These are phyloP conservation scores for Rhyzopertha dominica DNA, from an alignment of 1,140 invertebrate species.

Conservation along the genomic window DNA sequence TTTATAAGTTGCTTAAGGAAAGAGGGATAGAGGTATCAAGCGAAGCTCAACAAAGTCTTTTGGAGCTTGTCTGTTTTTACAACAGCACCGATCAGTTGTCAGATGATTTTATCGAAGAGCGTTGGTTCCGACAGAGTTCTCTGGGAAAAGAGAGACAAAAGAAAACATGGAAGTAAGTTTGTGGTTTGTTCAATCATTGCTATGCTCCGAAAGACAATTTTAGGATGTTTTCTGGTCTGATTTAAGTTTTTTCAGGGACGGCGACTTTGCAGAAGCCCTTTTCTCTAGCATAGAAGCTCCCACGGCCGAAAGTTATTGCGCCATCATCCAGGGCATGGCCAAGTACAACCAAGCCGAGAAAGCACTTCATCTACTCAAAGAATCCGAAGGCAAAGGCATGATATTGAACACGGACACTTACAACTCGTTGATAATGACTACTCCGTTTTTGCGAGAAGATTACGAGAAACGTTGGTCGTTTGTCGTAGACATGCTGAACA, in stretches of 20 bases:
- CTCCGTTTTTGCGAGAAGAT: slow-evolving; percentile 57
- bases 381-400: slow-evolving; percentile 61
- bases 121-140: slow-evolving; percentile 60
- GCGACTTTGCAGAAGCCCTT: slow-evolving; percentile 62
- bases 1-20: slow-evolving; percentile 66
- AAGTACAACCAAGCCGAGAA: slow-evolving; percentile 62
- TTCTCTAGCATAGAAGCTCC: slow-evolving; percentile 61
- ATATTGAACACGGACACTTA: slow-evolving; percentile 60
- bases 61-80: slow-evolving; percentile 79
- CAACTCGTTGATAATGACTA: slow-evolving; percentile 62
- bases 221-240: no score
- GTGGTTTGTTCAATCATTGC: no score
- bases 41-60: slow-evolving; percentile 62
- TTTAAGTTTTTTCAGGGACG: slow-evolving; percentile 49
- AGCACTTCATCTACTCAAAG: slow-evolving; percentile 59
- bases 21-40: slow-evolving; percentile 56
- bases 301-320: slow-evolving; percentile 56
- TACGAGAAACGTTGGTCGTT: slow-evolving; percentile 58
- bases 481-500: slow-evolving; percentile 53
- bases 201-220: no score
- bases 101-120: slow-evolving; percentile 70
- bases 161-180: slow-evolving; percentile 68
- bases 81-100: slow-evolving; percentile 63
- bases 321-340: slow-evolving; percentile 68
- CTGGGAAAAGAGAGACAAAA: slow-evolving; percentile 50